Conservation (phyloP, 2,888 invertebrate species). For the Teleogryllus oceanicus region DNA sequence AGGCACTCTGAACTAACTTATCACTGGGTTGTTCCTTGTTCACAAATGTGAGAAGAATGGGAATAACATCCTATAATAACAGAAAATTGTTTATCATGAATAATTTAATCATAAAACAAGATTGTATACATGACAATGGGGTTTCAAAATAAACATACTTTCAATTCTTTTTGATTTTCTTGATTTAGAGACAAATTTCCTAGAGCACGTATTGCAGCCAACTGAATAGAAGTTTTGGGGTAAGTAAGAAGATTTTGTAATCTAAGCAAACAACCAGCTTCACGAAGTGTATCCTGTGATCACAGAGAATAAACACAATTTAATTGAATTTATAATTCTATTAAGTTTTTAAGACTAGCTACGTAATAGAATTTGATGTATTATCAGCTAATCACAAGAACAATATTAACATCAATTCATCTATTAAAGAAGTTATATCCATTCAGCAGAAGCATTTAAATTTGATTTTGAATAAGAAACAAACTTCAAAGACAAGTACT, state of each 20-base stretch:
- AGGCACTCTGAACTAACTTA: constrained; percentile 49
- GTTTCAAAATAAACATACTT: constrained; percentile 44
- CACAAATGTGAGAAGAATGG: constrained; percentile 49
- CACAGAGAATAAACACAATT: no score
- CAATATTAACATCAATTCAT: constrained; percentile 21
- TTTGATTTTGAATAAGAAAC: no score
- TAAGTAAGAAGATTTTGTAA: constrained; percentile 49
- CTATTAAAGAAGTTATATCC: background rate
- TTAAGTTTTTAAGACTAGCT: no score
- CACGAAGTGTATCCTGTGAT: constrained; percentile 50
- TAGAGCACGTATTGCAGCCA: constrained; percentile 50
- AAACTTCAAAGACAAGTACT: no score
- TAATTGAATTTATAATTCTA: no score
- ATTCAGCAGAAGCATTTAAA: background rate
- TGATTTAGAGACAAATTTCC: constrained; percentile 54
- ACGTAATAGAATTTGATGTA: background rate
- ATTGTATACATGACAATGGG: constrained; percentile 4
- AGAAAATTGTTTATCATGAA: constrained; percentile 18
- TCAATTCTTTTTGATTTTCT: constrained; percentile 52
- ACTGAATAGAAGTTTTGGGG: constrained; percentile 46
- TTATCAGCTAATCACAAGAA: background rate
- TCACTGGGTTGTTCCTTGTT: constrained; percentile 45
- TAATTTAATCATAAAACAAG: background rate
- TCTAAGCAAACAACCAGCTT: constrained; percentile 51
- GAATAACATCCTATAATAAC: constrained; percentile 49